Percentiles rank a stretch among this genome's conserved stretches.
These are phyloP conservation scores for Holothuria scabra DNA, from an alignment of 53 echinoderm and acorn worm genomes.

Conservation along the genomic window DNA sequence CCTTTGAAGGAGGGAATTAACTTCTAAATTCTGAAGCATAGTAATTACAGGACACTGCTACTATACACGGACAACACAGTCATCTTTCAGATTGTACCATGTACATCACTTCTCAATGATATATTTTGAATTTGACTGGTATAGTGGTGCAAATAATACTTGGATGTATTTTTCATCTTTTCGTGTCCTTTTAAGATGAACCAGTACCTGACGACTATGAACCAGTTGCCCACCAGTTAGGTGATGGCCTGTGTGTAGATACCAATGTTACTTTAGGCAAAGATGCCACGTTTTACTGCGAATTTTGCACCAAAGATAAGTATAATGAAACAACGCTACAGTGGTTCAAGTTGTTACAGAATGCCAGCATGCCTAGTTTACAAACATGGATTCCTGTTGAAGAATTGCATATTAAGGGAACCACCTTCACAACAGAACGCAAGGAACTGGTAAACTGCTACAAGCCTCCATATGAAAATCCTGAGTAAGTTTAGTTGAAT, in stretches of 20 bases:
- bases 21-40: no score
- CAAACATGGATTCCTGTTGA: not conserved
- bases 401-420: conserved; percentile 11
- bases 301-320: conserved; percentile 16
- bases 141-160: no score
- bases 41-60: no score
- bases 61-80: no score
- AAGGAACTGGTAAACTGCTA: conserved; percentile 8
- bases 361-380: not conserved
- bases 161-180: not conserved
- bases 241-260: conserved; percentile 4
- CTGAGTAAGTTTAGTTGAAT: not conserved
- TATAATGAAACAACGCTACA: conserved; percentile 19
- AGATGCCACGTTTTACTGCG: conserved; percentile 21
- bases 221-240: conserved; percentile 16
- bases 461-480: not conserved
- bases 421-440: conserved; percentile 8
- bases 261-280: not conserved
- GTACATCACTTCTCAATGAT: no score
- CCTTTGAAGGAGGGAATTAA: no score
- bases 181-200: not conserved
- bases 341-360: not conserved
- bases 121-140: no score
- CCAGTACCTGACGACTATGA: not conserved
- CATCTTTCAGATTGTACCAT: no score